Evolutionary conservation across 2,888 invertebrate species (phyloP).

Genomic region (Drosophila neotestacea): DNA sequence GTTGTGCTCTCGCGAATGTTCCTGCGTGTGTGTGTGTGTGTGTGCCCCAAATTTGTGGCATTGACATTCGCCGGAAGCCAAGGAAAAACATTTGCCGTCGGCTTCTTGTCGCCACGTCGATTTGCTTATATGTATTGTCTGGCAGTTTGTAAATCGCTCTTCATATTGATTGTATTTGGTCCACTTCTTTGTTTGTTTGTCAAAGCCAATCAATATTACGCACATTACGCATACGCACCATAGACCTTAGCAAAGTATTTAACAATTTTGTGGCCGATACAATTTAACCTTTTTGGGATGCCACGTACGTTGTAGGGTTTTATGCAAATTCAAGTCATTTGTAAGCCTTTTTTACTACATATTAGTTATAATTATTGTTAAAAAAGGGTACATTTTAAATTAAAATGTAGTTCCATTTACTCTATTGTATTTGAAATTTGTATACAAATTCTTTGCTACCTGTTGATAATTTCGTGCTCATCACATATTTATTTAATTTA

Average conservation of each 20-base stretch:
- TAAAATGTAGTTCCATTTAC: neutral
- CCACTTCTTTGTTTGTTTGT: constrained; percentile 35
- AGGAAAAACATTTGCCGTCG: constrained; percentile 75
- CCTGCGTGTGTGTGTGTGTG: constrained; percentile 16
- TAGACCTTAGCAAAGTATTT: constrained; percentile 6
- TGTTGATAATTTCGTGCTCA: neutral
- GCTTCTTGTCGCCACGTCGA: constrained; percentile 60
- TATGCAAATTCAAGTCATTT: neutral
- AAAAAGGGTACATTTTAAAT: neutral
- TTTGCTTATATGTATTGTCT: constrained; percentile 48
- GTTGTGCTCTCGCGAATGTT: neutral
- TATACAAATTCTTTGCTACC: neutral
- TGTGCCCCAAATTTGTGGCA: constrained; percentile 73
- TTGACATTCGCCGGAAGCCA: constrained; percentile 80
- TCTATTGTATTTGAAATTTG: neutral
- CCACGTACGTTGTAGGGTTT: neutral
- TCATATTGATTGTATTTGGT: constrained; percentile 48
- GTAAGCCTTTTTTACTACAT: neutral
- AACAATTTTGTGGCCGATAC: constrained; percentile 13
- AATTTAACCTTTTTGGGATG: constrained; percentile 41
- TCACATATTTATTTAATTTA: neutral
- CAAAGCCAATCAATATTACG: constrained; percentile 56
- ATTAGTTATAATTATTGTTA: too few relatives aligned
- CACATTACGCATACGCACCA: constrained; percentile 38
- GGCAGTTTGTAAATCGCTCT: constrained; percentile 46